A percentile compares a stretch with the other conserved stretches of the same genome.
Evolutionary conservation across 2,888 invertebrate species (phyloP).

Genomic region (Oscheius sp.): DNA sequence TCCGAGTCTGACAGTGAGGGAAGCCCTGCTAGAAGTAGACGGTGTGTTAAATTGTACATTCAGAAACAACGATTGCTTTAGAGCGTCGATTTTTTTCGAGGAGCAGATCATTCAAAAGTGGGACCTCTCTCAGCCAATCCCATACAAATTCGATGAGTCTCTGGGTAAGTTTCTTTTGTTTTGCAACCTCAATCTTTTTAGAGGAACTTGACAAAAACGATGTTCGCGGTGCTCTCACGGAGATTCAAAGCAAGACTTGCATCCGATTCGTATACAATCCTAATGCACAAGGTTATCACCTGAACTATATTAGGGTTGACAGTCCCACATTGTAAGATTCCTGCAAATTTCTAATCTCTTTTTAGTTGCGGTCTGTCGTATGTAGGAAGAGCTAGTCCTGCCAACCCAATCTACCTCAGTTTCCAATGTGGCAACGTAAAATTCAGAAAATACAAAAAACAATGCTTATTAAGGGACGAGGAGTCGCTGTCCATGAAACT

Average conservation of each 20-base stretch:
- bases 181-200: not conserved
- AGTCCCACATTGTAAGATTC: constrained; percentile 59
- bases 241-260: constrained; percentile 68
- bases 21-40: not conserved
- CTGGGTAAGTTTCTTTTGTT: constrained; percentile 46
- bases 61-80: constrained; percentile 22
- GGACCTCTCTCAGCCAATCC: constrained; percentile 64
- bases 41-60: not conserved
- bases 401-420: constrained; percentile 69
- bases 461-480: constrained; percentile 9
- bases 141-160: constrained; percentile 67
- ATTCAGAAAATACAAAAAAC: not conserved
- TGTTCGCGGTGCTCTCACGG: constrained; percentile 60
- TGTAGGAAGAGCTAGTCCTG: constrained; percentile 65
- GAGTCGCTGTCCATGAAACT: constrained; percentile 46
- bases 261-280: constrained; percentile 41
- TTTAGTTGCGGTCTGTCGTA: constrained; percentile 69
- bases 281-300: constrained; percentile 47
- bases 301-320: constrained; percentile 67
- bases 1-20: not conserved
- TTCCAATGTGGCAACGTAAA: constrained; percentile 69
- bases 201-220: constrained; percentile 59
- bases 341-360: not conserved
- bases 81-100: constrained; percentile 62
- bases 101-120: constrained; percentile 62